Conservation (phyloP, 1,140 invertebrate genomes). For the Tetramorium parvispinum region DNA sequence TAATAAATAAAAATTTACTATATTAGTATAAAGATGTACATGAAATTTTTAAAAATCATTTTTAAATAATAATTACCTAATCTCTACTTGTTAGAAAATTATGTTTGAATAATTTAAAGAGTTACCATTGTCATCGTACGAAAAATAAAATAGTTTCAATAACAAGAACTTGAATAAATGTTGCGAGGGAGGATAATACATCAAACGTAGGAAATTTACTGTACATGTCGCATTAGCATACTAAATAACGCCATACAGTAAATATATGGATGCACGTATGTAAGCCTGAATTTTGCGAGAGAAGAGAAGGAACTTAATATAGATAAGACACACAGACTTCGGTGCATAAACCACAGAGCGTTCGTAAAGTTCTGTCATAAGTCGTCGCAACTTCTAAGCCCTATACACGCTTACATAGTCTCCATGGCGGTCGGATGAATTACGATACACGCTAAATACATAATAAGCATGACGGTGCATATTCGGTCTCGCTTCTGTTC, state of each 20-base stretch:
- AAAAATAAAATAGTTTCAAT: not conserved
- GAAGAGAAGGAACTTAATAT: slow-evolving; percentile 42
- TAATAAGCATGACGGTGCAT: slow-evolving; percentile 62
- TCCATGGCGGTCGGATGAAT: slow-evolving; percentile 39
- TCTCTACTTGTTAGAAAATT: not conserved
- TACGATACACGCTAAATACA: slow-evolving; percentile 70
- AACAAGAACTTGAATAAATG: not conserved
- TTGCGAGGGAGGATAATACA: not conserved
- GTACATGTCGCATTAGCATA: slow-evolving; percentile 8
- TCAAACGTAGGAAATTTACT: not conserved
- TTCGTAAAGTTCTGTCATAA: slow-evolving; percentile 69
- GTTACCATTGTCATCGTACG: not conserved
- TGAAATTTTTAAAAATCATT: too few relatives aligned
- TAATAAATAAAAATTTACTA: not conserved
- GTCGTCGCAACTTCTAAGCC: slow-evolving; percentile 67
- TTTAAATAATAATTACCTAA: not conserved
- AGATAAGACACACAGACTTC: slow-evolving; percentile 34
- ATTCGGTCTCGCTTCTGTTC: not conserved
- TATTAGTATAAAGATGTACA: too few relatives aligned
- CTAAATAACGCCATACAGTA: slow-evolving; percentile 10
- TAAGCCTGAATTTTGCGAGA: slow-evolving; percentile 23
- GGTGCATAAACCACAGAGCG: slow-evolving; percentile 44
- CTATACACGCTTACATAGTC: slow-evolving; percentile 56
- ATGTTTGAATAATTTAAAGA: not conserved
- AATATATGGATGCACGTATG: not conserved